Percentiles rank a stretch among this genome's conserved stretches.
Conservation (phyloP, 2,113 vertebrate species). For the Protobothrops flavoviridis region DNA sequence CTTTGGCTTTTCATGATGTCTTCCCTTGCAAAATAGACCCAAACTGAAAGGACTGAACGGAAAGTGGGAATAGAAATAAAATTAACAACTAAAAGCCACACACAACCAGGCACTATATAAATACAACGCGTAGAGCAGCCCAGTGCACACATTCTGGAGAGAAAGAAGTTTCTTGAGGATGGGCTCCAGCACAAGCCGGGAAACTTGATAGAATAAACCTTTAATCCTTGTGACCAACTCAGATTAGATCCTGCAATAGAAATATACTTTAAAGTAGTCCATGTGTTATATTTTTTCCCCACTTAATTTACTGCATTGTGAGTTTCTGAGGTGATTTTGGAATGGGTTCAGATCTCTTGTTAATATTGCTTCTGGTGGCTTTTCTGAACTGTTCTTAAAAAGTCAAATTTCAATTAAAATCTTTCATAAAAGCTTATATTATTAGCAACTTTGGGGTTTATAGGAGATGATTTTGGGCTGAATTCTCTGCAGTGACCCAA, state of each 20-base stretch:
- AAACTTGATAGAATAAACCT: too few relatives aligned
- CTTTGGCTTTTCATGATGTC: not conserved
- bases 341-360: not conserved
- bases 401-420: not conserved
- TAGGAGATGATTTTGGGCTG: not conserved
- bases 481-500: not conserved
- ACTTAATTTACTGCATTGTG: not conserved
- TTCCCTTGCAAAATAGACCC: not conserved
- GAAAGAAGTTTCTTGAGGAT: too few relatives aligned
- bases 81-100: too few relatives aligned
- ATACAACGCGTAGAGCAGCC: too few relatives aligned
- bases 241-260: not conserved
- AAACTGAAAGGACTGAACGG: not conserved
- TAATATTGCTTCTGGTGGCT: not conserved
- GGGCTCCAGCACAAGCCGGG: too few relatives aligned
- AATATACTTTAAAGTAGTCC: not conserved
- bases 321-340: not conserved
- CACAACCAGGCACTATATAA: too few relatives aligned
- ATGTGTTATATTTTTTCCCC: not conserved
- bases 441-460: not conserved
- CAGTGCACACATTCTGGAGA: too few relatives aligned
- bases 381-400: not conserved
- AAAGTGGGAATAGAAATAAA: not conserved
- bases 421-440: not conserved
- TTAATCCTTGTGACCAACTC: too few relatives aligned